Percentiles rank a stretch among this genome's conserved stretches.
These are phyloP conservation scores for Phrynosoma platyrhinos DNA, from an alignment of 2,113 vertebrate species.

Conservation along the genomic window DNA sequence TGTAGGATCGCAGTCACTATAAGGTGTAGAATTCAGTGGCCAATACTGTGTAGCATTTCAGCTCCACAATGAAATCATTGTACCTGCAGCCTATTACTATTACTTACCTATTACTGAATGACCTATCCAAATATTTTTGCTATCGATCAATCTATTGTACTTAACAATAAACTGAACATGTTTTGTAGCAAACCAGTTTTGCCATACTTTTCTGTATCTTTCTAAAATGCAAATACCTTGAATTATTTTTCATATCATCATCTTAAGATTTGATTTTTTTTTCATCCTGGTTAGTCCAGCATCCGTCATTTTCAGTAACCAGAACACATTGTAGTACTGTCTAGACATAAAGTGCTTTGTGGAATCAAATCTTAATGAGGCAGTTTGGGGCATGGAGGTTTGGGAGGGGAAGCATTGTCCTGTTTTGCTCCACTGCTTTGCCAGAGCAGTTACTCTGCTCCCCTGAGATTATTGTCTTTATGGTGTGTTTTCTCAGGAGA, in stretches of 20 bases:
- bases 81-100: not conserved
- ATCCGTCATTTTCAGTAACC: not conserved
- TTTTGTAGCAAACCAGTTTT: not conserved
- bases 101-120: no score
- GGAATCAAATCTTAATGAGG: not conserved
- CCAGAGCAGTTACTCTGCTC: not conserved
- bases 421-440: not conserved
- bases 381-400: no score
- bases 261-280: not conserved
- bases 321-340: not conserved
- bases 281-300: no score
- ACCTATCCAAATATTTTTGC: not conserved
- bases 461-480: not conserved
- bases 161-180: not conserved
- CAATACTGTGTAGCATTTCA: not conserved
- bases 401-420: not conserved
- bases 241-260: no score
- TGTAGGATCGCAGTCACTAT: no score
- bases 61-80: not conserved
- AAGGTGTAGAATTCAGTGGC: not conserved
- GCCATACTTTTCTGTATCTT: not conserved
- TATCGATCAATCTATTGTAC: not conserved
- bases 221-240: not conserved
- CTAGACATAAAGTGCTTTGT: not conserved
- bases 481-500: constrained; percentile 81